These are phyloP conservation scores for Apamea epomidion DNA, from an alignment of 2,888 invertebrate genomes.

Conservation along the genomic window DNA sequence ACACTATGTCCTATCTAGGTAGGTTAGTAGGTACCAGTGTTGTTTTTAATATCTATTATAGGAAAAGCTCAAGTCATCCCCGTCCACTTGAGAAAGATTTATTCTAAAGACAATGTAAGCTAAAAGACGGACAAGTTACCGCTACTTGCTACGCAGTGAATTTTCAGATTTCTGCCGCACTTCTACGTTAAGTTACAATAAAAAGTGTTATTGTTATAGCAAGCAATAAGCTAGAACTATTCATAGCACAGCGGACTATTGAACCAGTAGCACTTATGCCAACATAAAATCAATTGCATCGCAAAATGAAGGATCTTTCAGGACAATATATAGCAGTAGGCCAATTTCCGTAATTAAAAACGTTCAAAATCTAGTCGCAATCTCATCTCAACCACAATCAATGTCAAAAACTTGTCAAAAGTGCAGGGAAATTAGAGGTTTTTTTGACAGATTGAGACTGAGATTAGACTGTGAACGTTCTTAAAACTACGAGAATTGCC, in stretches of 20 bases:
- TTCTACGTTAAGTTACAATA: conserved; percentile 34
- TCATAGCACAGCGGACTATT: neutral
- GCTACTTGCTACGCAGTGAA: conserved; percentile 6
- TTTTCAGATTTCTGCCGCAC: conserved; percentile 27
- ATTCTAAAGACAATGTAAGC: conserved; percentile 19
- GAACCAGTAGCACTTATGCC: conserved; percentile 3
- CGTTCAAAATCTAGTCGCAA: neutral
- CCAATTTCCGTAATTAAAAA: neutral
- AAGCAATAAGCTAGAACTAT: conserved; percentile 3
- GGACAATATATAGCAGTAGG: neutral
- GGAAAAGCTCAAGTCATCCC: neutral
- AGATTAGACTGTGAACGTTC: neutral
- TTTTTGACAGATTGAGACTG: neutral
- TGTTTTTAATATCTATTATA: neutral
- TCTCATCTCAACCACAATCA: neutral
- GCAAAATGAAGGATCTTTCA: neutral
- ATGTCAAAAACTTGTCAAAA: neutral
- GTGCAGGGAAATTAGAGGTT: neutral
- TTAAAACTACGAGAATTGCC: neutral
- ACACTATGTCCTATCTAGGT: neutral
- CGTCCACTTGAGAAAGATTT: neutral
- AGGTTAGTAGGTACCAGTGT: no score
- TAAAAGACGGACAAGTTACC: conserved; percentile 7
- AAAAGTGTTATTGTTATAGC: conserved; percentile 32
- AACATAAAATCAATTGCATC: neutral